phyloP scores from a whole-genome alignment of 2,888 invertebrate species.

The Aphrophora alni region DNA sequence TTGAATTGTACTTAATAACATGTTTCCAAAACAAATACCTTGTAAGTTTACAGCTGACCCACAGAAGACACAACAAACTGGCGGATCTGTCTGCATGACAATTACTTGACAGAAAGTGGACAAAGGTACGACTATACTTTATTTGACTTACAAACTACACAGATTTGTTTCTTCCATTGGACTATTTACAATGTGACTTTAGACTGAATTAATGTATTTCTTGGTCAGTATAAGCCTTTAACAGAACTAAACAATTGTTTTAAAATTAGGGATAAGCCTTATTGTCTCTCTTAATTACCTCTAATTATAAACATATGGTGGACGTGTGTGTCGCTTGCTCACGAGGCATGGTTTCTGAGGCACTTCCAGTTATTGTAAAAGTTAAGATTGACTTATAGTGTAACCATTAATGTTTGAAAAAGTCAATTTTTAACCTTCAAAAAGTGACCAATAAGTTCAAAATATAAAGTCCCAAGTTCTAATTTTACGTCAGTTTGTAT shows the following conservation, averaged over 20 bases:
- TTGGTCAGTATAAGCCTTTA: neutral
- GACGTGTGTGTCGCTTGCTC: too few relatives aligned
- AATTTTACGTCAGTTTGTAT: too few relatives aligned
- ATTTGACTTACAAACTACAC: conserved; percentile 9
- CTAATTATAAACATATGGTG: too few relatives aligned
- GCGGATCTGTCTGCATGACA: neutral
- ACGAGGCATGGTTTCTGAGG: too few relatives aligned
- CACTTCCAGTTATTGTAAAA: too few relatives aligned
- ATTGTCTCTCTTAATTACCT: too few relatives aligned
- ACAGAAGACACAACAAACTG: neutral
- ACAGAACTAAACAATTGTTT: neutral
- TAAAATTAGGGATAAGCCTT: too few relatives aligned
- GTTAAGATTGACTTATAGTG: too few relatives aligned
- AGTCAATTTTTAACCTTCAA: too few relatives aligned
- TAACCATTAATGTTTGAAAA: too few relatives aligned
- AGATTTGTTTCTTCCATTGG: neutral
- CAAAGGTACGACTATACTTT: neutral
- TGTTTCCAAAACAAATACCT: neutral
- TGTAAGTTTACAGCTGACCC: neutral
- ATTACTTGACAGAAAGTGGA: neutral
- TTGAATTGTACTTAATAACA: neutral
- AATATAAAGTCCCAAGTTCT: too few relatives aligned
- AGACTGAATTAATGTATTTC: neutral
- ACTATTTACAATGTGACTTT: neutral
- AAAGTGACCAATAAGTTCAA: too few relatives aligned